Conservation (phyloP, 2,113 vertebrate species). For the Cephalopholis sonnerati region DNA sequence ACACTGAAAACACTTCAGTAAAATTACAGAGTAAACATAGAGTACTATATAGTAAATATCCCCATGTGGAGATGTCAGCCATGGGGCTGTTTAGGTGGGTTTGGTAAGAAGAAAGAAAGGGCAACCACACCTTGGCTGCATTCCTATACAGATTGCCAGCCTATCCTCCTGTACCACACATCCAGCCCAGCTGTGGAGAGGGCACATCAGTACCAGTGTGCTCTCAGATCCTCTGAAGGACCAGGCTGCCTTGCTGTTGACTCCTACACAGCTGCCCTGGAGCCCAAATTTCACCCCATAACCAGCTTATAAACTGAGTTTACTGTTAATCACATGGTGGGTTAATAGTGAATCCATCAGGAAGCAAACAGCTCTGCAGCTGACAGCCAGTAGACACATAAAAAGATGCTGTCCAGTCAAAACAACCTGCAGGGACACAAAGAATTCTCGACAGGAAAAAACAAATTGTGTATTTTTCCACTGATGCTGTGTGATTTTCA, state of each 20-base stretch:
- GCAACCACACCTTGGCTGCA: background rate
- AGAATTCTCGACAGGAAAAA: constrained; percentile 45
- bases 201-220: background rate
- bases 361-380: constrained; percentile 58
- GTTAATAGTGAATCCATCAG: constrained; percentile 52
- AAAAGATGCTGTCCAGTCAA: constrained; percentile 63
- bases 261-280: background rate
- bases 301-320: constrained; percentile 40
- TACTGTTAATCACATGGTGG: constrained; percentile 30
- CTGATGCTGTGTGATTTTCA: constrained; percentile 24
- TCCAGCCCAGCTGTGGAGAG: constrained; percentile 52
- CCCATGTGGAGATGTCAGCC: background rate
- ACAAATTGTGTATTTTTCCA: constrained; percentile 57
- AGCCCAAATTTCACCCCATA: background rate
- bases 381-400: constrained; percentile 60
- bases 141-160: constrained; percentile 31
- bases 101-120: constrained; percentile 21
- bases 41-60: background rate
- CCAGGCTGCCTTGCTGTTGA: background rate
- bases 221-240: constrained; percentile 11
- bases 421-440: constrained; percentile 68
- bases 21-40: background rate
- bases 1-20: background rate
- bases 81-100: background rate
- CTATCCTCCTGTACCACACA: constrained; percentile 53